Base-by-base conservation (phyloP, 2,888 invertebrate species). In the Gisinianus flammeolus region DNA sequence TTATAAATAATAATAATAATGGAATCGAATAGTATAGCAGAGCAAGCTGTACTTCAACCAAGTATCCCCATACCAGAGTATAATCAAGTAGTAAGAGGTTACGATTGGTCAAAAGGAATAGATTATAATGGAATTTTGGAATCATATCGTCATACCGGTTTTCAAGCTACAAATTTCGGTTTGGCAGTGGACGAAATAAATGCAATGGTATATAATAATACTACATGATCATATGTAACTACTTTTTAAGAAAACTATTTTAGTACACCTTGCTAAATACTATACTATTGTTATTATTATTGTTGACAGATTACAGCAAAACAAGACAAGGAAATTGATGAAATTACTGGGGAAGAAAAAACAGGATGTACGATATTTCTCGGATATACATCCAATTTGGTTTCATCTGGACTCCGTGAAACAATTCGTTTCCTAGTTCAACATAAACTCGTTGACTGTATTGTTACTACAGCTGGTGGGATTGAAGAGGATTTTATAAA, bases 401-500 rank as follows among this genome's bases (percentile, higher is more conserved):
- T 96, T 35, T 98, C 98, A 0, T 94, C 95, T 75, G 99, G 99
- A 2, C 88, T 98, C 79, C 89, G 99, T 80, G 99, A 99, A 86
- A 93, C 94, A 0, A 91, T 99, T 81, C 89, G 93, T 75, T 99
- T 94, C 89, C 89, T 96, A 76, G 94, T 93, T 0, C 91, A 96
- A 86, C 92, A 95, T 86, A 92, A 91, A 86, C 91, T 97, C 90
- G 91, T 99, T 44, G 99, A 99, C 87, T 97, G 97, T 86, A 90
- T 99, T 81, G 98, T 99, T 0, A 95, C 98, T 0, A 96, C 97
- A 16, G 99, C 98, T 0, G 99, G 99, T 0, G 99, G 99, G 0
- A 90, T 99, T 0, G 99, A 99, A 87, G 99, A 99, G 88, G 99
- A 99, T 88, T 91, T 99, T 67, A 99, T 99, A 64, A 99, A 99